Evolutionary conservation across 2,797 vertebrate genomes (phyloP).

Genomic region (Erithacus rubecula): DNA sequence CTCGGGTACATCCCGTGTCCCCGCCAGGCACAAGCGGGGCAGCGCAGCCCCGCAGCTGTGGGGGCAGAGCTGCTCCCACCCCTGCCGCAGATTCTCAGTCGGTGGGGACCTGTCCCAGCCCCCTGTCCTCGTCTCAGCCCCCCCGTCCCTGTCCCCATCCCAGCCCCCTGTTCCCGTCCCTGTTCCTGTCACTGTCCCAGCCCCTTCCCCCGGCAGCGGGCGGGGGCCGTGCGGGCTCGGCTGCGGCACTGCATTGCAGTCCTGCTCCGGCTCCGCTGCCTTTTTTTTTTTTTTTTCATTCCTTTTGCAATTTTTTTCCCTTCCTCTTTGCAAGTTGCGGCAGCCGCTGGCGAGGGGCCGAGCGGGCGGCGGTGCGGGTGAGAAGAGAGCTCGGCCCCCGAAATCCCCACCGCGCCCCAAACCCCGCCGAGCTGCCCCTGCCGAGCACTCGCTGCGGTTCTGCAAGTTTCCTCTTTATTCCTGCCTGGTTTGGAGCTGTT

Average conservation of each 20-base stretch:
- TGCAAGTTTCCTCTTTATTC: background rate
- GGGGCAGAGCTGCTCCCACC: background rate
- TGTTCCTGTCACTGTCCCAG: no score
- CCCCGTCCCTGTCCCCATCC: no score
- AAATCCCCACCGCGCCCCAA: background rate
- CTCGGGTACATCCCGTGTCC: background rate
- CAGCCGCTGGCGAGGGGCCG: background rate
- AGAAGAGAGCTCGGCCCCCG: background rate
- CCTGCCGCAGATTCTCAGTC: background rate
- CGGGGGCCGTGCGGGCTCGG: background rate
- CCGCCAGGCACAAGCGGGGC: background rate
- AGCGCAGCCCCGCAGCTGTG: background rate
- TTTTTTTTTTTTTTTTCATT: background rate
- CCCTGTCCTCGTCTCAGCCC: background rate
- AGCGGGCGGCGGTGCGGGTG: background rate
- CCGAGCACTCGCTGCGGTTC: background rate
- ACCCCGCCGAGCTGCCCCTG: background rate
- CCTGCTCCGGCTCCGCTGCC: background rate
- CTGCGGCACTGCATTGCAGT: slow-evolving; percentile 69
- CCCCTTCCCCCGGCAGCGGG: background rate
- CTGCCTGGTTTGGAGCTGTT: background rate
- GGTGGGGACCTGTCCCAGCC: background rate
- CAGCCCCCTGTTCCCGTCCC: no score
- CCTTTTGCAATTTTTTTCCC: slow-evolving; percentile 30
- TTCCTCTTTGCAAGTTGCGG: background rate